Percentiles rank a stretch among this genome's conserved stretches.
Conservation (phyloP, 1,140 invertebrate species). For the Nixonia krombeini region DNA sequence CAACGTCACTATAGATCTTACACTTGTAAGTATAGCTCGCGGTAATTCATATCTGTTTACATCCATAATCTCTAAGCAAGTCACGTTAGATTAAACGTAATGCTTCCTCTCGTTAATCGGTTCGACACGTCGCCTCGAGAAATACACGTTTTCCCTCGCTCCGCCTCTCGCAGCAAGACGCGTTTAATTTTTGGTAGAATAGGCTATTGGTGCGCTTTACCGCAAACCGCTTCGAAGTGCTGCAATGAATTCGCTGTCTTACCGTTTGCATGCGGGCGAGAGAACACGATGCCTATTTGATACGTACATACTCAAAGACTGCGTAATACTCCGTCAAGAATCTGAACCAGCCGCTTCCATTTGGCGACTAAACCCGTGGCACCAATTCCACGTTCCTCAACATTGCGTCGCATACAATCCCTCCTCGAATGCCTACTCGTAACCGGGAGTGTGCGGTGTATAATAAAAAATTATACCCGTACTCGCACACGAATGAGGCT, state of each 20-base stretch:
- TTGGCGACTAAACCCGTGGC: not conserved
- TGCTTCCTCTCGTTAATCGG: conserved; percentile 4
- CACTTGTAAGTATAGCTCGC: conserved; percentile 7
- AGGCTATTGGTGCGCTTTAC: no score
- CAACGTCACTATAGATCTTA: conserved; percentile 16
- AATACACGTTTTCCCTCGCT: conserved; percentile 5
- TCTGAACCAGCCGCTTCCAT: not conserved
- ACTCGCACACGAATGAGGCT: not conserved
- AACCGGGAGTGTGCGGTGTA: conserved; percentile 19
- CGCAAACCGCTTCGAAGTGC: not conserved
- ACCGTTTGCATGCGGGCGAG: conserved; percentile 1
- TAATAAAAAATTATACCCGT: conserved; percentile 22
- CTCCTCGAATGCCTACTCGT: conserved; percentile 20
- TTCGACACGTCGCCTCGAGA: conserved; percentile 4
- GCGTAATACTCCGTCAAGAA: conserved; percentile 3
- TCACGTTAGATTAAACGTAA: conserved; percentile 26
- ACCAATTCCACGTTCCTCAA: conserved; percentile 1
- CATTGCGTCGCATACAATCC: not conserved
- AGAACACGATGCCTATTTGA: conserved; percentile 12
- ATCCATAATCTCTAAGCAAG: conserved; percentile 19
- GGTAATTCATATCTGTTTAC: conserved; percentile 11
- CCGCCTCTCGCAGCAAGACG: not conserved
- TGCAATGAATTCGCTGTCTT: not conserved
- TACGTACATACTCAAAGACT: conserved; percentile 10
- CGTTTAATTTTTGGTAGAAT: conserved; percentile 1